Base-by-base conservation (phyloP, 2,797 vertebrate genomes). In the Uromys caudimaculatus region DNA sequence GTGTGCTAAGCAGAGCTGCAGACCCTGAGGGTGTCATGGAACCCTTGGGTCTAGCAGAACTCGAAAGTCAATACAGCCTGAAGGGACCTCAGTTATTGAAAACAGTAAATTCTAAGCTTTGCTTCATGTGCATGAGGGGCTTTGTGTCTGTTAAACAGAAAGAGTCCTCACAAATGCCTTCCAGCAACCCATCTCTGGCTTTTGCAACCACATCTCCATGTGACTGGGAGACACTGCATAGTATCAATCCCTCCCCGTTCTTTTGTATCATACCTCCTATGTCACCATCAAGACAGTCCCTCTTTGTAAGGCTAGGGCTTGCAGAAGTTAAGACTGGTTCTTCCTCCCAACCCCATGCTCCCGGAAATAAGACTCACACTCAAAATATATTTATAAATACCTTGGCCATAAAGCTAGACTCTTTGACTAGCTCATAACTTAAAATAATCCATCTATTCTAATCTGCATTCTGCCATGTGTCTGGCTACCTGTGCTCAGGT, bases 131-230 rank as follows among this genome's bases (percentile, higher is more conserved):
- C 29, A 29, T 4, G 38, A 75, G 89, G 75, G 14, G 58, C 58
- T 69, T 69, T 89, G 41, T 58, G 38, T 38, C 67, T 47, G 90
- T 64, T 81, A 58, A n/a, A 32, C 38, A 77, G 60, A 56, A 77
- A 50, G 13, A 52, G 27, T 23, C 84, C 50, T 67, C 41, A 50
- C 35, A 32, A 56, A 50, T 8, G 24, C 24, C 73, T 60, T 69
- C 50, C 29, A 21, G 56, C 47, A 58, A 21, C n/a, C 21, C 67
- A 23, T 38, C 32, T 69, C 58, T 12, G 50, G 56, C 23, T 69
- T 35, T 3, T 7, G 2, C 32, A 3, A 6, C 9, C 6, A 1
- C 6, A 9, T 50, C 60, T 82, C 24, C 71, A 44, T 0, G 3
- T 17, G 47, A 76, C 41, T 21, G 24, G 62, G 24, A 27, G 44